Base-by-base conservation (phyloP, 2,888 invertebrate species). In the Coleophora flavipennella region DNA sequence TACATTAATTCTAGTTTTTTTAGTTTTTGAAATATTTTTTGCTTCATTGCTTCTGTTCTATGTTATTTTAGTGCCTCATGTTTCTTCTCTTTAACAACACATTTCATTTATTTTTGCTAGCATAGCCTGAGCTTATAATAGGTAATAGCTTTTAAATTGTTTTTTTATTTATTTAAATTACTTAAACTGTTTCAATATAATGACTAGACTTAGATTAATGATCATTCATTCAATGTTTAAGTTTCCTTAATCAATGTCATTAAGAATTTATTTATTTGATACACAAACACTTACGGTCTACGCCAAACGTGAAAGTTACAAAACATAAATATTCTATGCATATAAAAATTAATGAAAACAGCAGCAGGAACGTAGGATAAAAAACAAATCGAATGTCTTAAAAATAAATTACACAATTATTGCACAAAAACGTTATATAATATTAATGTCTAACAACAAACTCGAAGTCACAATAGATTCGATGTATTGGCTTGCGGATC, bases 1-100 rank as follows among this genome's bases (percentile, higher is more conserved):
- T 43, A 55, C 59, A 55, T 72, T 73, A 65, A 59, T 58, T 41
- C 40, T 14, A 32, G 10, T 29, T 29, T 29, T 29, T 9, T 10
- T 29, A 8, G 7, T 10, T 8, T 29, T 29, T 29, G 7, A 10
- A 7, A n/a, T 9, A 7, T 4, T 10, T 9, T 29, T 29, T 29
- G 11, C 10, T 11, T 29, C 29, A 29, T 29, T 10, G 33, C 36
- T 38, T 33, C 38, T 38, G 45, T 52, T 42, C 42, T 47, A 33
- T 32, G 12, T 31, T 29, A 26, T 33, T 35, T n/a, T 10, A 7
- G 10, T 14, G 11, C n/a, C 28, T 29, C 10, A 29, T 29, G 11
- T 29, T 11, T n/a, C 2, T 2, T 29, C 10, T 10, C 29, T 6
- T 8, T 8, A 10, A n/a, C 10, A 4, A 8, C 11, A n/a, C 7